Evolutionary conservation across 2,797 vertebrate species (phyloP), one percentile per base, ranked within the genome.

Genomic region (Leuciscus waleckii): DNA sequence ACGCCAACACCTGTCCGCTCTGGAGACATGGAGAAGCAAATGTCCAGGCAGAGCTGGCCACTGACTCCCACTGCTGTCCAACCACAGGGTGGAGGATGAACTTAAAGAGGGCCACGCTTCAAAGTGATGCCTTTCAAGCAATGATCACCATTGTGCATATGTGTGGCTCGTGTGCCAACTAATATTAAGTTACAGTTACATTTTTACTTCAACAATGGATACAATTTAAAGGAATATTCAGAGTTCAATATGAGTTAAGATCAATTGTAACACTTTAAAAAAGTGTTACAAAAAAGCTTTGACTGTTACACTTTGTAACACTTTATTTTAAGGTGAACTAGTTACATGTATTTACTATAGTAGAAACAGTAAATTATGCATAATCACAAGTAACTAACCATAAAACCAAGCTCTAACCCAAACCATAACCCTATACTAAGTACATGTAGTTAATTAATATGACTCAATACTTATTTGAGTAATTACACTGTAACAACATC

Each of bases 1-100:
- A 95, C 92, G 90, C 93, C 92, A 93, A 94, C 95, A 95, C 95
- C 95, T 96, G 95, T 96, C 95, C 91, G 88, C 86, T 90, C 92
- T 93, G 92, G 92, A 94, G 93, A 94, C 94, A 94, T 89, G 79
- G 89, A 83, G 90, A 76, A 94, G 93, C 95, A 95, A 95, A 94
- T 95, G 95, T 94, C 93, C 93, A 91, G 89, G 83, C 85, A 88
- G 81, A 88, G 86, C 86, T 43, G 49, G 37, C 91, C 89, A 71
- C 90, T 91, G 90, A 87, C 91, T 89, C 83, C 58, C 87, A 81
- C 86, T 90, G 75, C 85, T 86, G 76, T 87, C 80, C 73, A 83
- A 81, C 83, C 81, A 86, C 87, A 76, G 84, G 79, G 85, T 88
- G 84, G 82, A 87, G 17, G 82, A 43, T 83, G 83, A 88, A 85